Evolutionary conservation across 2,888 invertebrate genomes (phyloP).

Genomic region (Anthophora plumipes): DNA sequence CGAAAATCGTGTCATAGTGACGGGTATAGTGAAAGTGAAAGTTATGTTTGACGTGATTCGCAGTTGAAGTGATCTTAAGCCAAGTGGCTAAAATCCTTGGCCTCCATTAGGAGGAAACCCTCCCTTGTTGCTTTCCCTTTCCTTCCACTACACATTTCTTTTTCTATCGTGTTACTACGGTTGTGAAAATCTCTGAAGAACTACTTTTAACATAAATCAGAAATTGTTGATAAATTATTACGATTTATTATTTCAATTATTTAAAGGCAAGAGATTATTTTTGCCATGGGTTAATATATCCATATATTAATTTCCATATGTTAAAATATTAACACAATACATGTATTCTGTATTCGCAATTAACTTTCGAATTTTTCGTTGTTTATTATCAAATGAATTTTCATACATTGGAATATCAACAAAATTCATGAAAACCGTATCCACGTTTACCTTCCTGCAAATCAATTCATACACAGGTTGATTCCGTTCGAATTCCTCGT

Average conservation of each 20-base stretch:
- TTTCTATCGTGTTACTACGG: background rate
- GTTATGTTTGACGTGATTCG: conserved; percentile 7
- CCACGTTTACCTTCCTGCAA: background rate
- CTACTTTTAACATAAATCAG: too few relatives aligned
- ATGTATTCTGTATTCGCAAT: background rate
- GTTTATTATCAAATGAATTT: too few relatives aligned
- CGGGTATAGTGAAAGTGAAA: background rate
- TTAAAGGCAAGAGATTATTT: too few relatives aligned
- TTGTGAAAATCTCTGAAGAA: background rate
- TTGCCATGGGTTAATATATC: too few relatives aligned
- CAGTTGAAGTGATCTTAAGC: background rate
- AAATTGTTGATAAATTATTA: too few relatives aligned
- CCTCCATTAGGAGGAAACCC: background rate
- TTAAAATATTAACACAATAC: too few relatives aligned
- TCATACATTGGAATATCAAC: too few relatives aligned
- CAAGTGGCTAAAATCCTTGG: background rate
- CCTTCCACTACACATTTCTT: background rate
- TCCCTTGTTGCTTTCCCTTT: background rate
- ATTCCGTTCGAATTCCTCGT: too few relatives aligned
- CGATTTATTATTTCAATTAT: too few relatives aligned
- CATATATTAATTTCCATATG: too few relatives aligned
- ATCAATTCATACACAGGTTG: too few relatives aligned
- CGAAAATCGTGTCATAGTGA: conserved; percentile 1
- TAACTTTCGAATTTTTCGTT: background rate
- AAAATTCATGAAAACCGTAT: too few relatives aligned